Evolutionary conservation across 2,888 invertebrate species (phyloP), one percentile per base, ranked within the genome.

Genomic region (Ramazzottius varieornatus): DNA sequence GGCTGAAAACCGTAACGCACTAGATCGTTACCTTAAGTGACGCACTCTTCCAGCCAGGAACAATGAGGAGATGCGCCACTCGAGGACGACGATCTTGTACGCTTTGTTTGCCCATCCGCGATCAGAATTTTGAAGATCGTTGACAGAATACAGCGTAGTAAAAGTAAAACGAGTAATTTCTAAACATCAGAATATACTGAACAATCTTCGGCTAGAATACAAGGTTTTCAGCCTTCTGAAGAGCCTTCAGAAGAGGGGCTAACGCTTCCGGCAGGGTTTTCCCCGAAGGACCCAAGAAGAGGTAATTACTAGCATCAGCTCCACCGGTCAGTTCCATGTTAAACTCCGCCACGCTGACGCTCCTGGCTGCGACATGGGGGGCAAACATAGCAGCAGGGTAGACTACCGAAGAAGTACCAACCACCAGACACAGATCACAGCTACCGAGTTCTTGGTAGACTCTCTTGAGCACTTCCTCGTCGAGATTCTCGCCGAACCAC

Each of bases 341-440:
- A 72, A 86, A 85, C 77, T 86, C 84, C 2, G 84, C 85, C 1
- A 86, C 84, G 29, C 84, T 82, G 68, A 85, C 81, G 1, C 86
- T 86, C 67, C 85, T 79, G 0, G 79, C 77, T 0, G 86, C 85
- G 0, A 86, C 84, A 70, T 69, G 66, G 16, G 88, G 87, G 0
- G 88, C 88, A 77, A 87, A 88, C 84, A 85, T 84, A 2, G 88
- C 86, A 0, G 88, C 88, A 0, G 88, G 89, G 74, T 88, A 88
- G 1, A 89, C 88, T 0, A 86, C 82, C 0, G 87, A 86, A 0
- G 88, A 88, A 20, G 88, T 89, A 2, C 90, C 89, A 64, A 89
- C 74, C 76, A 89, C 83, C 46, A 89, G 75, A 72, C 86, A 87
- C 1, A 86, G 76, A 71, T 88, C 87, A 74, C 88, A 88, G 0